phyloP scores from a whole-genome alignment of 2,797 vertebrate species.

The Geotrypetes seraphini region DNA sequence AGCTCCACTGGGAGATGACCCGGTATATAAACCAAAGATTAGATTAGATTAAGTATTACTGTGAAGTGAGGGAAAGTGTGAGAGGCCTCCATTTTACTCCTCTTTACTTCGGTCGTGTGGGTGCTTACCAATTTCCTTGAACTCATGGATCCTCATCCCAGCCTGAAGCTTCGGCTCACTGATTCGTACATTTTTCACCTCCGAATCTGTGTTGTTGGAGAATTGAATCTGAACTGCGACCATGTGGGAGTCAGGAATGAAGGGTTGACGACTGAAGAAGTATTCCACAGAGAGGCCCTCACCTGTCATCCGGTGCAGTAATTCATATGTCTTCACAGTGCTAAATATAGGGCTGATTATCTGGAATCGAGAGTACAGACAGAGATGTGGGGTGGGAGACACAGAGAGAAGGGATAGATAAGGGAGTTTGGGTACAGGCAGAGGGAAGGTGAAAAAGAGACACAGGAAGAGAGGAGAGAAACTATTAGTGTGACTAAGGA shows the following conservation, averaged over 20 bases:
- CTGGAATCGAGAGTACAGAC: constrained; percentile 33
- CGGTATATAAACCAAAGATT: no score
- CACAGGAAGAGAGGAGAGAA: background rate
- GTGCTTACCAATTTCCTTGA: constrained; percentile 77
- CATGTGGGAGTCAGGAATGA: constrained; percentile 76
- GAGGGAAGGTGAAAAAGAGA: background rate
- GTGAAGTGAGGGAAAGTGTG: no score
- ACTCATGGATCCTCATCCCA: constrained; percentile 86
- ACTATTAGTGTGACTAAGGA: no score
- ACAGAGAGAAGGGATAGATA: no score
- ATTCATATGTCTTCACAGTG: constrained; percentile 64
- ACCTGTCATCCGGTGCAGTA: constrained; percentile 85
- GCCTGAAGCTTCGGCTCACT: constrained; percentile 75
- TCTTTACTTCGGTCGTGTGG: no score
- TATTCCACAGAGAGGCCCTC: constrained; percentile 88
- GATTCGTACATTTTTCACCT: constrained; percentile 73
- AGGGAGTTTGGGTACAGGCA: background rate
- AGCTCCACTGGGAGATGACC: no score
- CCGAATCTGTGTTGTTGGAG: constrained; percentile 74
- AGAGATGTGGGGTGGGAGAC: fast-evolving
- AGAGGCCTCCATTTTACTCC: no score
- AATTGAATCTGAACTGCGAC: constrained; percentile 87
- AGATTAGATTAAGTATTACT: no score
- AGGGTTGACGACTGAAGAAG: constrained; percentile 84
- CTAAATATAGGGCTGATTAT: constrained; percentile 56